Percentiles rank a stretch among this genome's conserved stretches.
phyloP scores from a whole-genome alignment of 2,797 vertebrate genomes.

The Premnoplex brunnescens region DNA sequence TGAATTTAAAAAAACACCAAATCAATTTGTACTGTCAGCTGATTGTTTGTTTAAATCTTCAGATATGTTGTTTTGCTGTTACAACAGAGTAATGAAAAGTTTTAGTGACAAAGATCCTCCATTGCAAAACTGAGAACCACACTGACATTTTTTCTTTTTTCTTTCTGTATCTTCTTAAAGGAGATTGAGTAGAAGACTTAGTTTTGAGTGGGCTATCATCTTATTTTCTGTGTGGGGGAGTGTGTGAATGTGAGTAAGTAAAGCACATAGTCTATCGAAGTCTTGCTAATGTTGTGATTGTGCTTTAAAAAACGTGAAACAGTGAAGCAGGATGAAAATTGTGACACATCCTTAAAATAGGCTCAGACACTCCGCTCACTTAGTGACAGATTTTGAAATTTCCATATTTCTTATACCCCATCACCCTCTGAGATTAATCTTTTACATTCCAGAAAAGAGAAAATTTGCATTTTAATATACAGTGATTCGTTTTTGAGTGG shows the following conservation, averaged over 20 bases:
- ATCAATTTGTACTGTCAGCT: conserved; percentile 19
- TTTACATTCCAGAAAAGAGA: not conserved
- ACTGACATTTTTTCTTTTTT: not conserved
- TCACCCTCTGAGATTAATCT: not conserved
- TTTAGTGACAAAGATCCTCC: conserved; percentile 1
- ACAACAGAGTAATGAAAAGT: conserved; percentile 33
- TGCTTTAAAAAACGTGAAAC: not conserved
- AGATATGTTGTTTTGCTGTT: conserved; percentile 49
- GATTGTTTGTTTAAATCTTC: conserved; percentile 56
- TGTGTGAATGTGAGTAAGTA: not conserved
- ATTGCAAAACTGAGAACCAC: not conserved
- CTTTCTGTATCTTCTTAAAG: not conserved
- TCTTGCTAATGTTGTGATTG: not conserved
- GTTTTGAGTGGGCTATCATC: not conserved
- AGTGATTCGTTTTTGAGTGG: not conserved
- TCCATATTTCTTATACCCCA: not conserved
- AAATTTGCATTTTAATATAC: not conserved
- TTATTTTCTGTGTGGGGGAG: not conserved
- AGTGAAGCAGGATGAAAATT: not conserved
- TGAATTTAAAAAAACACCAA: conserved; percentile 30
- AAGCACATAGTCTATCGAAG: not conserved
- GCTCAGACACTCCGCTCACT: not conserved
- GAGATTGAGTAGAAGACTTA: not conserved
- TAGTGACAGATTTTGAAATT: not conserved
- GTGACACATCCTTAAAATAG: not conserved